Evolutionary conservation across 2,888 invertebrate genomes (phyloP), one percentile per base, ranked within the genome.

Genomic region (Acanthosoma haemorrhoidale): DNA sequence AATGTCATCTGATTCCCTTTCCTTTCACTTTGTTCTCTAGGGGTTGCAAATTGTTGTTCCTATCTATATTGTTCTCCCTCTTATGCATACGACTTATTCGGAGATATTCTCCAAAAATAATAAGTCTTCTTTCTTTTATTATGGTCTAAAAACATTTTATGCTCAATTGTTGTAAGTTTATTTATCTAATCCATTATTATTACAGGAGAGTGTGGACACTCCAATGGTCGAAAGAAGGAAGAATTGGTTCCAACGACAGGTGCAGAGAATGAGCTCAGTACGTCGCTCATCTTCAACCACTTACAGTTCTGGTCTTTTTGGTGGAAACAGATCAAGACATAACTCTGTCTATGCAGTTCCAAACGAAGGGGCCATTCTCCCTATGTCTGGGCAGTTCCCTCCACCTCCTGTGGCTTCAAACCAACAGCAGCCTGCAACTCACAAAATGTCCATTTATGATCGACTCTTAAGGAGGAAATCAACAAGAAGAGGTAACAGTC

Each of bases 171-270:
- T 32, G 32, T 9, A 32, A 32, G 32, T 32, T 32, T 4, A 32
- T 9, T 4, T 32, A 32, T 32, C 32, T n/a, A n/a, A n/a, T n/a
- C n/a, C n/a, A n/a, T 58, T 71, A 11, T 58, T 71, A 70, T 77
- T 82, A 29, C 79, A 92, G 92, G 92, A 93, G 81, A 92, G 93
- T 78, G 93, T 94, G 0, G 93, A 93, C 77, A 93, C 93, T 0
- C 93, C 93, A 8, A 84, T 93, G 77, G 92, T 91, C 16, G 92
- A 92, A 79, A 82, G 92, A 68, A 83, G 92, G 38, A 93, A 92
- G 80, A 92, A 91, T 80, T 93, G 93, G 93, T 88, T 94, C 76
- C 90, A 90, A 75, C 84, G 93, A 59, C 92, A 92, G 78, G 88
- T 93, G 75, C 91, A 91, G 11, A 83, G 92, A 75, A 91, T 93